phyloP scores from a whole-genome alignment of 2,797 vertebrate genomes.

The Choloepus didactylus region DNA sequence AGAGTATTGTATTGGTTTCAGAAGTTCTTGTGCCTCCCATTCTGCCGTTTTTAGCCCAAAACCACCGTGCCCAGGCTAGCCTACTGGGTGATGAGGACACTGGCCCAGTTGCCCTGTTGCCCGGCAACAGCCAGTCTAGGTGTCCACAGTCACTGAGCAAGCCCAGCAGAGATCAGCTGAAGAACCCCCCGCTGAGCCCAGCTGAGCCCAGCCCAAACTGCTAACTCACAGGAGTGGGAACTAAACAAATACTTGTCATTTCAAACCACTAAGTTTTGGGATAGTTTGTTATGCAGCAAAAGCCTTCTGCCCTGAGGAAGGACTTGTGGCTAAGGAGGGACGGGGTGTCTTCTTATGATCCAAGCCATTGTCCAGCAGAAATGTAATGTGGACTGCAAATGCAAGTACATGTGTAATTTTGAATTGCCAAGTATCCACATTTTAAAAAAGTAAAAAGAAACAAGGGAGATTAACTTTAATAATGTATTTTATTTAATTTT shows the following conservation, averaged over 20 bases:
- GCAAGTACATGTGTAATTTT: background rate
- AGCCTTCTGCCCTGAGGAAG: background rate
- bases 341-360: background rate
- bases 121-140: background rate
- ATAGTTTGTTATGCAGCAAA: background rate
- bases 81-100: background rate
- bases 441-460: background rate
- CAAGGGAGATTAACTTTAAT: background rate
- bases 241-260: background rate
- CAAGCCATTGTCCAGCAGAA: background rate
- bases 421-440: background rate
- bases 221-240: background rate
- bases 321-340: background rate
- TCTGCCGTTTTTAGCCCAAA: background rate
- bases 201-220: background rate
- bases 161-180: background rate
- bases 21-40: background rate
- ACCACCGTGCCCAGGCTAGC: background rate
- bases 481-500: background rate
- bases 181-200: background rate
- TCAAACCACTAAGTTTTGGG: background rate
- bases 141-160: background rate
- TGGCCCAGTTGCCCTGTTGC: background rate
- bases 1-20: background rate
- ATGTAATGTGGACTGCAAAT: accelerated